These are phyloP conservation scores for Cancer borealis DNA, from an alignment of 2,888 invertebrate genomes.

Conservation along the genomic window DNA sequence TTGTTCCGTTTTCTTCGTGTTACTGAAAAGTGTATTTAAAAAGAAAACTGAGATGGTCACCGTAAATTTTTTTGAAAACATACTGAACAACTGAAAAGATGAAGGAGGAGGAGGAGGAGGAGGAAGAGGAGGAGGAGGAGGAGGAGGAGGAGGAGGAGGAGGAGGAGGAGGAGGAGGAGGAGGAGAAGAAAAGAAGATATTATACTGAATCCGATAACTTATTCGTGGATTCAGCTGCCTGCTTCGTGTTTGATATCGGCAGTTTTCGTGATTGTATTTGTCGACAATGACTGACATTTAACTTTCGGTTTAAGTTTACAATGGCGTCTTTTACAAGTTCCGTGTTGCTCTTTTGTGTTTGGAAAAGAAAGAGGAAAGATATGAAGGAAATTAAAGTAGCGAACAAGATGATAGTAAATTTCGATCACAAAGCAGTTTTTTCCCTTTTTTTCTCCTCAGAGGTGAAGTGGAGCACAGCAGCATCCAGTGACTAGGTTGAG, in stretches of 20 bases:
- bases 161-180: slow-evolving; percentile 12
- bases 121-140: not conserved
- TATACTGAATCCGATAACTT: not conserved
- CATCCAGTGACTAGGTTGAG: not conserved
- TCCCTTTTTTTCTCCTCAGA: not conserved
- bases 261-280: slow-evolving; percentile 6
- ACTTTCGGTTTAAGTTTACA: not conserved
- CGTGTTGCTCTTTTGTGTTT: not conserved
- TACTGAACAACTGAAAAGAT: not conserved
- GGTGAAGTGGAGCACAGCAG: not conserved
- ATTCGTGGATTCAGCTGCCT: not conserved
- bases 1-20: not conserved
- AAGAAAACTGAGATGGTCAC: not conserved
- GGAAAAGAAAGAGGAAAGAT: not conserved
- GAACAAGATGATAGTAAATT: not conserved
- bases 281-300: not conserved
- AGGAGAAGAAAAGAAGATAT: not conserved
- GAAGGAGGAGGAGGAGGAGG: not conserved
- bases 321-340: not conserved
- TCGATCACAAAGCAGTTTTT: not conserved
- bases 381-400: not conserved
- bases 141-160: not conserved
- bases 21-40: not conserved
- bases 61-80: not conserved
- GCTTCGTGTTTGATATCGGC: not conserved